Evolutionary conservation across 2,797 vertebrate species (phyloP), one percentile per base, ranked within the genome.

Genomic region (Falco columbarius): DNA sequence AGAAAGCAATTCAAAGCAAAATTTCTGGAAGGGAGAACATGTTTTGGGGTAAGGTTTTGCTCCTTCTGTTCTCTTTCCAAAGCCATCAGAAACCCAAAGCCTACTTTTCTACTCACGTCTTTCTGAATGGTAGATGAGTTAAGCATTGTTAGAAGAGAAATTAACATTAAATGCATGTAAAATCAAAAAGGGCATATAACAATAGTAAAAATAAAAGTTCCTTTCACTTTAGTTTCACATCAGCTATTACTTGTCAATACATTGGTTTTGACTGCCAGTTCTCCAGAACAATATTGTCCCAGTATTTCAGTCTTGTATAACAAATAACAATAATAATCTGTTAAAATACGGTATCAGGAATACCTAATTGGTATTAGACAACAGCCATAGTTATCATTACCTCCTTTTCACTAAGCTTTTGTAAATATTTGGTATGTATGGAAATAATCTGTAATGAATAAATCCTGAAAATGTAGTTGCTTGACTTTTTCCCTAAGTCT

Each of bases 101-200:
- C 32, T 62, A 19, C 24, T 68, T 80, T 67, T 73, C 29, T 18
- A 61, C 30, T 42, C 8, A 12, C 0, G 0, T 18, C 22, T 40
- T 67, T 71, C 19, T 20, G 17, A 86, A 67, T 20, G 27, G 8
- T 7, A 65, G 14, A n/a, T 19, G 23, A 76, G 4, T 14, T 49
- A 75, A 85, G 26, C 29, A 77, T 19, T 38, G 42, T 47, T 67
- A n/a, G 23, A 73, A 70, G 14, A 77, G 4, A 65, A 70, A 34
- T 18, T 0, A 70, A 56, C 5, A 20, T n/a, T n/a, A 71, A 34
- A 68, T 0, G 0, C 19, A 49, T 1, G 3, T 34, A 38, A 89
- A 82, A 59, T n/a, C 44, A 79, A 49, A 46, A 67, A 18, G 6
- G 8, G 6, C 7, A 20, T 61, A 32, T 63, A 89, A 67, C 7